These are phyloP conservation scores for Protobothrops flavoviridis DNA, from an alignment of 2,113 vertebrate genomes.

Conservation along the genomic window DNA sequence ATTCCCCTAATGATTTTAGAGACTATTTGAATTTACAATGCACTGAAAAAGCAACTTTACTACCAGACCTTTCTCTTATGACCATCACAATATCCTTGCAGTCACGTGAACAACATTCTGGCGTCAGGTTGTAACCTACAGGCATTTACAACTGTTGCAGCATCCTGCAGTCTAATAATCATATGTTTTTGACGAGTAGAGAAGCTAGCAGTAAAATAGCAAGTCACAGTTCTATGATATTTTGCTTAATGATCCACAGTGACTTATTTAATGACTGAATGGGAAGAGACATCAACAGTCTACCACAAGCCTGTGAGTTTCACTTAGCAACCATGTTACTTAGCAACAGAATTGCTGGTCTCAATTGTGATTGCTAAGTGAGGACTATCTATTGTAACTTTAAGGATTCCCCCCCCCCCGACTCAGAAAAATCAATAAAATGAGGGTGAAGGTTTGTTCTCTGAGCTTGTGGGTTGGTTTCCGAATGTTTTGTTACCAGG, in stretches of 20 bases:
- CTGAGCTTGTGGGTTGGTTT: too few species aligned
- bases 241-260: not conserved
- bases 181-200: not conserved
- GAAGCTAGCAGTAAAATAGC: not conserved
- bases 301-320: not conserved
- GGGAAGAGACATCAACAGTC: not conserved
- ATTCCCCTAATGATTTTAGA: not conserved
- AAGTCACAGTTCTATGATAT: not conserved
- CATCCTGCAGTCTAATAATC: not conserved
- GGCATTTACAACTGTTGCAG: not conserved
- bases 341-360: not conserved
- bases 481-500: too few species aligned
- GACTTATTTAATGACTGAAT: not conserved
- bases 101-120: not conserved
- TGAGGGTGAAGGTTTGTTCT: too few species aligned
- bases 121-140: not conserved
- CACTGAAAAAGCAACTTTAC: not conserved
- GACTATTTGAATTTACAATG: not conserved
- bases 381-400: not conserved
- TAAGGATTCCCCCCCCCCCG: not conserved
- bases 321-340: not conserved
- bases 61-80: not conserved
- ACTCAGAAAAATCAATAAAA: not conserved
- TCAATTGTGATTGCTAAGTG: not conserved
- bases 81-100: not conserved